Evolutionary conservation across 2,797 vertebrate genomes (phyloP), one percentile per base, ranked within the genome.

Genomic region (Bucorvus abyssinicus): DNA sequence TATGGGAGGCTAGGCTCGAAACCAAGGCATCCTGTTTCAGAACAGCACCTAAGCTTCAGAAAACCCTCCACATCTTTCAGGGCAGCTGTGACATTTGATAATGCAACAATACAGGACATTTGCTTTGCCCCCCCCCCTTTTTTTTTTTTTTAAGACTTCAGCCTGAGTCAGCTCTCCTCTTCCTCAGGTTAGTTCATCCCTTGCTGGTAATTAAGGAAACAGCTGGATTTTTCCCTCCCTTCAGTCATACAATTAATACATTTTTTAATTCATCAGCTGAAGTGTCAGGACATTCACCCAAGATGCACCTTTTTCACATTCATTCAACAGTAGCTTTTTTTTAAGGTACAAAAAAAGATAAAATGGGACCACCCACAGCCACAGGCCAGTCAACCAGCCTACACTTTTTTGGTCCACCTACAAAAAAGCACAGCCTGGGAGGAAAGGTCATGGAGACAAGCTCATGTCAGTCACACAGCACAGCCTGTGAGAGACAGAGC

Each of bases 401-500:
- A 3, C 5, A 7, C 1, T 20, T 38, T 50, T 56, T 21, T 57
- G 21, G 44, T 60, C 45, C 12, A 2, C 42, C 57, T 42, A 60
- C 36, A 38, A 34, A 53, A 56, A 67, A 53, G 12, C 36, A 19
- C 49, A 59, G 5, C 9, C 44, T 49, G 50, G 26, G 38, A 73
- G 36, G 32, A 40, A 69, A 75, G 68, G 53, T 56, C 64, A 60
- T 14, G 49, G 44, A 69, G n/a, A 12, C 49, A 27, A 16, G 20
- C 55, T 84, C 5, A 3, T 6, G n/a, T 56, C 68, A 80, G 52
- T 14, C 63, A n/a, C 71, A 26, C 2, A 53, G 71, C 1, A 3
- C 56, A 89, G 59, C 34, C 67, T 52, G 56, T 0, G 0, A 67
- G 26, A 53, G 53, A 56, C 13, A 36, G 1, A 21, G 38, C 29